Evolutionary conservation across 2,113 vertebrate genomes (phyloP).

Genomic region (Syngnathus floridae): DNA sequence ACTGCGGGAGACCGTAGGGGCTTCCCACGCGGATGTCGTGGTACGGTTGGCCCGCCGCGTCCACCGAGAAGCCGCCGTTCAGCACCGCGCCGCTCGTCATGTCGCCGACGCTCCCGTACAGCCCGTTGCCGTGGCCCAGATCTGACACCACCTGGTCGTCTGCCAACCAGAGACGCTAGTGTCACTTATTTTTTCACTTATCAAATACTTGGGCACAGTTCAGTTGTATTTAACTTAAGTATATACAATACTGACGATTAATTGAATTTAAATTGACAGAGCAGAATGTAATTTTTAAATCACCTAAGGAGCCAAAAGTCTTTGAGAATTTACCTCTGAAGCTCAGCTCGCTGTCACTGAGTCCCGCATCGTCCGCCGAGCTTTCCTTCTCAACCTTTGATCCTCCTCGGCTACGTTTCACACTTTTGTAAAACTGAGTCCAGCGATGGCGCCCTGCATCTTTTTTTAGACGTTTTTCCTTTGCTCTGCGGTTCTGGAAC

Average conservation of each 20-base stretch:
- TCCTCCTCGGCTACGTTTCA: constrained; percentile 82
- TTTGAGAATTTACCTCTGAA: constrained; percentile 93
- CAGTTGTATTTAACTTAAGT: too few relatives aligned
- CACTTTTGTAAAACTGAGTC: constrained; percentile 96
- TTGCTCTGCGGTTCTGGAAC: constrained; percentile 97
- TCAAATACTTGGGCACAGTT: too few relatives aligned
- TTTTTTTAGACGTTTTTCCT: constrained; percentile 97
- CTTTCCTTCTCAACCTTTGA: constrained; percentile 92
- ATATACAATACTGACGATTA: too few relatives aligned
- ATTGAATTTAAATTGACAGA: too few relatives aligned
- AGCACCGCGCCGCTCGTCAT: constrained; percentile 78
- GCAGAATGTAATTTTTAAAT: too few relatives aligned
- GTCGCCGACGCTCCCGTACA: constrained; percentile 84
- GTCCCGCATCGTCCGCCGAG: constrained; percentile 88
- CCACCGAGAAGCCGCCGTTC: constrained; percentile 86
- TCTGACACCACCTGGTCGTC: constrained; percentile 97
- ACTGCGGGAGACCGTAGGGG: constrained; percentile 91
- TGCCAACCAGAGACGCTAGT: constrained; percentile 58
- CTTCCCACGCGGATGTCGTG: constrained; percentile 89
- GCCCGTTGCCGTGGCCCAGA: constrained; percentile 83
- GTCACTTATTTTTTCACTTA: not conserved
- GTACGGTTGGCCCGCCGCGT: constrained; percentile 83
- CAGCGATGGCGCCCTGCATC: constrained; percentile 94
- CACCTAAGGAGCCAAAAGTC: constrained; percentile 1
- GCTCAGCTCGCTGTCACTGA: constrained; percentile 97